Evolutionary conservation across 1,140 invertebrate genomes (phyloP).

Genomic region (Euschistus heros): DNA sequence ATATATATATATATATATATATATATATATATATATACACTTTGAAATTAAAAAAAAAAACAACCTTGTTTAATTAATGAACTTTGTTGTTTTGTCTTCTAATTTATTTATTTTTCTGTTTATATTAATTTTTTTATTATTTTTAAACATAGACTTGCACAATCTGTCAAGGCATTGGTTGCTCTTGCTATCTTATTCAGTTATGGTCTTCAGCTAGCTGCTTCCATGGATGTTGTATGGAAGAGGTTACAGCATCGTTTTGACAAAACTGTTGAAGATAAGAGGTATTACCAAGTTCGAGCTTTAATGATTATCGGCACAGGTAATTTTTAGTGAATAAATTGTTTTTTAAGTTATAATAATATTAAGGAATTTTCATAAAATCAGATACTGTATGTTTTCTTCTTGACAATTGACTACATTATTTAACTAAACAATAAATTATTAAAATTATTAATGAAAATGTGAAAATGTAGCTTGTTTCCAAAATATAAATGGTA

Average conservation of each 20-base stretch:
- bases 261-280: slow-evolving; percentile 42
- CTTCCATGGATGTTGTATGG: slow-evolving; percentile 28
- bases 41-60: neutral
- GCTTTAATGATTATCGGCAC: slow-evolving; percentile 42
- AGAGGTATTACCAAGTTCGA: slow-evolving; percentile 54
- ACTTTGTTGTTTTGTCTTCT: neutral
- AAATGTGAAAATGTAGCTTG: too few relatives aligned
- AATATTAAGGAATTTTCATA: neutral
- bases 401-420: neutral
- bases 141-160: slow-evolving; percentile 53
- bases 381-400: slow-evolving; percentile 3
- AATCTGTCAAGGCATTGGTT: slow-evolving; percentile 75
- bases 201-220: slow-evolving; percentile 65
- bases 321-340: slow-evolving; percentile 28
- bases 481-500: too few relatives aligned
- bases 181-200: slow-evolving; percentile 79
- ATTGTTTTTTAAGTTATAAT: neutral
- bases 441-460: too few relatives aligned
- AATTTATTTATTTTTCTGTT: too few relatives aligned
- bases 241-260: slow-evolving; percentile 25
- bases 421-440: too few relatives aligned
- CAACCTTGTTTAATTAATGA: neutral
- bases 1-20: too few relatives aligned
- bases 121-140: neutral
- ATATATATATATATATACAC: too few relatives aligned